Base-by-base conservation (phyloP, 2,797 vertebrate genomes). In the Cebuella pygmaea region DNA sequence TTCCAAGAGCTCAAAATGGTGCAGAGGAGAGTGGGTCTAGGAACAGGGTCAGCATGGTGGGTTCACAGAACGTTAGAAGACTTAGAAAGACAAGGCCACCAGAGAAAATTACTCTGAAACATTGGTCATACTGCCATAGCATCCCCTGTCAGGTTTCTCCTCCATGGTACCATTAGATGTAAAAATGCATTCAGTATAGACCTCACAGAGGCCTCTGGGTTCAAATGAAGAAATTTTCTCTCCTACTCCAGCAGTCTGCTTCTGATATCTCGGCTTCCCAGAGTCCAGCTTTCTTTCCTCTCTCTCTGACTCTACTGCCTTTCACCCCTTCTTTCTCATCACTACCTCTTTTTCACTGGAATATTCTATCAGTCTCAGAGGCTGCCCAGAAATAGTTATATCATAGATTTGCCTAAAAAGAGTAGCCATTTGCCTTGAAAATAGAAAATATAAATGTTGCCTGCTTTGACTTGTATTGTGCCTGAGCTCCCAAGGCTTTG, bases 221-320 rank as follows among this genome's bases (percentile, higher is more conserved):
- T 27, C n/a, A 46, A 27, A 84, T 41, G 14, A 33, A 52, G 44
- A 27, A 7, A 19, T 10, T 2, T 6, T 4, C 22, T 30, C 8
- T 61, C 14, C 33, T 81, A 81, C 36, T 17, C 52, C 22, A 22
- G 14, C 8, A 36, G n/a, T 48, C 57, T 27, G 8, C 26, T 80
- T 57, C 30, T 87, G 30, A 46, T 55, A 1, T 22, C 24, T 89
- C 10, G 41, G n/a, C 9, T 24, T 30, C 7, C 14, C 7, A 5
- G 1, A 36, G 19, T 11, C 4, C 9, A 7, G 13, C 10, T 61
- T 39, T 61, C 20, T 2, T 33, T 41, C 30, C 12, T 0, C 17
- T 33, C 5, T 44, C 19, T 44, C 14, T 46, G 24, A 3, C 57
- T 61, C 15, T 12, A 30, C 41, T 48, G 8, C 5, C 75, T 70